Conservation (phyloP, 1,140 invertebrate species). For the Sminthurides bifidus region DNA sequence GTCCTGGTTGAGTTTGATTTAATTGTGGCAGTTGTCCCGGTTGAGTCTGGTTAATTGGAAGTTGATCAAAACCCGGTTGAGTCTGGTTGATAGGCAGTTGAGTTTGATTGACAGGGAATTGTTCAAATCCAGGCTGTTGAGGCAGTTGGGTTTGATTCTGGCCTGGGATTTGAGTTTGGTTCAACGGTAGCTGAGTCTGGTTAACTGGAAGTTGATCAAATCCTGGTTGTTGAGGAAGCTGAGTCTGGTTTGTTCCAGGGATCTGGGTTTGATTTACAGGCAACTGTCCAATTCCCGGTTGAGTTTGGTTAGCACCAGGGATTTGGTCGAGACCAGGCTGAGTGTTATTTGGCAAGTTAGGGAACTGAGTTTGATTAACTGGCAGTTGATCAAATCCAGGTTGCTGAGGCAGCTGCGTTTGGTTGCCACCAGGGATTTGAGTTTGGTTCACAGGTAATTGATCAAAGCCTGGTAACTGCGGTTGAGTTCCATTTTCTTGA, state of each 20-base stretch:
- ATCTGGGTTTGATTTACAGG: too few species aligned
- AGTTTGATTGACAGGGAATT: background rate
- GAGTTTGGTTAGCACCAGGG: too few species aligned
- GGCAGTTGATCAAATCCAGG: background rate
- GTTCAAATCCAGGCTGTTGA: background rate
- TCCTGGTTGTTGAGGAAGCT: background rate
- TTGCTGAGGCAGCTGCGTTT: background rate
- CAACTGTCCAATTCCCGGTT: background rate
- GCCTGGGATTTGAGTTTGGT: conserved; percentile 3
- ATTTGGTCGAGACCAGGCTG: conserved; percentile 1
- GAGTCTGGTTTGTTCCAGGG: background rate
- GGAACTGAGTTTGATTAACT: background rate
- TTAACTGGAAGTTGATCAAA: background rate
- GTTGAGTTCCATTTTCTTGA: background rate
- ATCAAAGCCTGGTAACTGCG: background rate
- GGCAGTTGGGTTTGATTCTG: background rate
- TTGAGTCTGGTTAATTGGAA: conserved; percentile 5
- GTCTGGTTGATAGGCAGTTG: background rate
- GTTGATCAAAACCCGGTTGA: background rate
- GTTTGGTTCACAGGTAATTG: background rate
- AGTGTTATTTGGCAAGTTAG: background rate
- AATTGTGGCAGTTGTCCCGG: background rate
- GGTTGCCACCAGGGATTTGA: conserved; percentile 4
- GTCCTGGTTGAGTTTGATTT: conserved; percentile 3
- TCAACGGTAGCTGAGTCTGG: background rate